These are phyloP conservation scores for Cinara cedri DNA, from an alignment of 2,888 invertebrate genomes.

Conservation along the genomic window DNA sequence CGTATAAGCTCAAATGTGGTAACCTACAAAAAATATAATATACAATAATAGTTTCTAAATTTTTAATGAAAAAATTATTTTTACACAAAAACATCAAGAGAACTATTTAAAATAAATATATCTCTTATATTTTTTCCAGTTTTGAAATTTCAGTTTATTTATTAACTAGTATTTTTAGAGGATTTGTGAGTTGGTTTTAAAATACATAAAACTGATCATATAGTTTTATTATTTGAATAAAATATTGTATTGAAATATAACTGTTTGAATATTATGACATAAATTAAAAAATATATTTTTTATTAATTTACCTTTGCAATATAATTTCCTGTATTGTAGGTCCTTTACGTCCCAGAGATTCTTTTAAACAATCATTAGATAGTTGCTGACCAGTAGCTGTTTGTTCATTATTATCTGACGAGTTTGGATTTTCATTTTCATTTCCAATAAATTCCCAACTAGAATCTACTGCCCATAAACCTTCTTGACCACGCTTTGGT, in stretches of 20 bases:
- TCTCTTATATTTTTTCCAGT: no score
- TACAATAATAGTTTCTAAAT: constrained; percentile 28
- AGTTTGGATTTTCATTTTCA: constrained; percentile 62
- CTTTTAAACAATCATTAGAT: constrained; percentile 16
- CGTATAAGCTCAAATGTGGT: constrained; percentile 75
- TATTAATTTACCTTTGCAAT: constrained; percentile 57
- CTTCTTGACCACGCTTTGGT: constrained; percentile 63
- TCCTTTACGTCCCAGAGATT: constrained; percentile 33
- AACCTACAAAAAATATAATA: constrained; percentile 64
- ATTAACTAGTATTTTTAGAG: no score
- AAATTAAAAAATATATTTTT: no score
- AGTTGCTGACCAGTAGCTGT: not conserved
- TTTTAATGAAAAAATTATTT: not conserved
- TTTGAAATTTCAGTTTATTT: no score
- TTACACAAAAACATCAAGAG: not conserved
- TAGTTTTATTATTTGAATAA: no score
- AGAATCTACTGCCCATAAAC: constrained; percentile 83
- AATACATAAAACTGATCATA: no score
- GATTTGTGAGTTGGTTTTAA: no score
- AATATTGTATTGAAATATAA: no score
- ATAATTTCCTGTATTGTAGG: constrained; percentile 58
- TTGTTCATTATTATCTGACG: constrained; percentile 32
- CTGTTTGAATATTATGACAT: no score
- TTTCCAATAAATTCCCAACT: constrained; percentile 89
- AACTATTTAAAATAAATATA: not conserved